phyloP scores from a whole-genome alignment of 1,140 invertebrate species.

The Drosophila parvula region DNA sequence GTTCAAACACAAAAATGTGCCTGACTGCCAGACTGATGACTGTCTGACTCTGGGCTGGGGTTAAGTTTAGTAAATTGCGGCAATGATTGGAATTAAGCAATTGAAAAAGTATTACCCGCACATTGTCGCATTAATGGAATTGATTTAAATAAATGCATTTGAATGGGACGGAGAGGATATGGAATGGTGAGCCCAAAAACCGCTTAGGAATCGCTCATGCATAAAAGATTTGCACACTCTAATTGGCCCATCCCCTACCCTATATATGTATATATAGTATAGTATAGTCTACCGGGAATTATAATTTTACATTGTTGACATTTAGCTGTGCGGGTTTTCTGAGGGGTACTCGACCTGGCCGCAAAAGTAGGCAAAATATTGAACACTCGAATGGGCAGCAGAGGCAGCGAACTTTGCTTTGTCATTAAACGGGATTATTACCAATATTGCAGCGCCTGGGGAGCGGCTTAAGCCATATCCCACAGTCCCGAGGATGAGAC shows the following conservation, averaged over 20 bases:
- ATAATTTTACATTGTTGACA: slow-evolving; percentile 58
- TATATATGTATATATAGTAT: slow-evolving; percentile 5
- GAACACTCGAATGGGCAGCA: slow-evolving; percentile 45
- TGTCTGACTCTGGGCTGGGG: slow-evolving; percentile 10
- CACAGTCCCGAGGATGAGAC: slow-evolving; percentile 11
- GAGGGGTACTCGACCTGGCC: slow-evolving; percentile 55
- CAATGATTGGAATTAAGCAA: slow-evolving; percentile 39
- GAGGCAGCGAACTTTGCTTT: slow-evolving; percentile 42
- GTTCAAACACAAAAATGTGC: slow-evolving; percentile 32
- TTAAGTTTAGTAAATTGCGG: slow-evolving; percentile 38
- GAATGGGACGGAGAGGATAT: slow-evolving; percentile 29
- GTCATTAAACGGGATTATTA: slow-evolving; percentile 70
- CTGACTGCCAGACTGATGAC: background rate
- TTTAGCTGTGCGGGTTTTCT: slow-evolving; percentile 50
- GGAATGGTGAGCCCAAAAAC: slow-evolving; percentile 44
- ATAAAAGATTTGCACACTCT: slow-evolving; percentile 75
- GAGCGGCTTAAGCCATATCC: slow-evolving; percentile 54
- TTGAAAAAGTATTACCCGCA: slow-evolving; percentile 45
- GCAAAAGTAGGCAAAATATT: slow-evolving; percentile 79
- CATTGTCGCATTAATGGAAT: slow-evolving; percentile 62
- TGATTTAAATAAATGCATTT: slow-evolving; percentile 73
- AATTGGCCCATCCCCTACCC: slow-evolving; percentile 54
- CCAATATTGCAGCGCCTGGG: slow-evolving; percentile 35
- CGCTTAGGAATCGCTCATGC: slow-evolving; percentile 73
- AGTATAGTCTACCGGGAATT: background rate